Percentiles rank a stretch among this genome's conserved stretches.
phyloP scores from a whole-genome alignment of 2,797 vertebrate genomes.

The Chelon labrosus region DNA sequence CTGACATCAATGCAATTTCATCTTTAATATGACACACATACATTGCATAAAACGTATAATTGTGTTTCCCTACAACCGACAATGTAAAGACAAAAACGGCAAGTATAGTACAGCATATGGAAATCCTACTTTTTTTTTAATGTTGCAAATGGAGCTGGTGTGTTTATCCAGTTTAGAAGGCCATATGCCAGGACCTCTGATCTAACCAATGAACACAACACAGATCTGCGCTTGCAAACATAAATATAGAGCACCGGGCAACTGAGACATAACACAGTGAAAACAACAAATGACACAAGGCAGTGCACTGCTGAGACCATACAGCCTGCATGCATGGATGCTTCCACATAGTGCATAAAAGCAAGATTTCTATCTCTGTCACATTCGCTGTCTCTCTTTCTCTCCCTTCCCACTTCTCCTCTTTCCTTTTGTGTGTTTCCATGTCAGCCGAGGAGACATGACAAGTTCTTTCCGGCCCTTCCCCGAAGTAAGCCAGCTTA shows the following conservation, averaged over 20 bases:
- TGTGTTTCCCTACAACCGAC: background rate
- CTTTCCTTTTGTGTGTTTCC: constrained; percentile 61
- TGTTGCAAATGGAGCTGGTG: constrained; percentile 20
- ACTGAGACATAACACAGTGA: constrained; percentile 46
- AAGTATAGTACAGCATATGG: constrained; percentile 2
- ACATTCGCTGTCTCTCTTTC: constrained; percentile 32
- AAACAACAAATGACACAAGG: constrained; percentile 62
- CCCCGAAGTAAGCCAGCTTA: constrained; percentile 67
- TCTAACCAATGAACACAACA: constrained; percentile 44
- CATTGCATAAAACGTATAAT: background rate
- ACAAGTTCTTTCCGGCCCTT: constrained; percentile 78
- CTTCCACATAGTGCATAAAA: constrained; percentile 50
- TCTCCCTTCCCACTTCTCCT: constrained; percentile 38
- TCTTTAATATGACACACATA: background rate
- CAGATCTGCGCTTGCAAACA: constrained; percentile 31
- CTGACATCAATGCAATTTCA: background rate
- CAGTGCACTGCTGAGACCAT: constrained; percentile 22
- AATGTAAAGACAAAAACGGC: background rate
- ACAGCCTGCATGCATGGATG: constrained; percentile 42
- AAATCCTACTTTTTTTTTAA: constrained; percentile 21
- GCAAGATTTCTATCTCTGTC: constrained; percentile 41
- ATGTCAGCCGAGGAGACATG: constrained; percentile 73
- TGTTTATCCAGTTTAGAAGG: constrained; percentile 23
- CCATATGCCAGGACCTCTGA: constrained; percentile 46
- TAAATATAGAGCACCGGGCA: constrained; percentile 35